A percentile compares a stretch with the other conserved stretches of the same genome.
phyloP scores from a whole-genome alignment of 1,140 invertebrate genomes.

The Uloborus diversus region DNA sequence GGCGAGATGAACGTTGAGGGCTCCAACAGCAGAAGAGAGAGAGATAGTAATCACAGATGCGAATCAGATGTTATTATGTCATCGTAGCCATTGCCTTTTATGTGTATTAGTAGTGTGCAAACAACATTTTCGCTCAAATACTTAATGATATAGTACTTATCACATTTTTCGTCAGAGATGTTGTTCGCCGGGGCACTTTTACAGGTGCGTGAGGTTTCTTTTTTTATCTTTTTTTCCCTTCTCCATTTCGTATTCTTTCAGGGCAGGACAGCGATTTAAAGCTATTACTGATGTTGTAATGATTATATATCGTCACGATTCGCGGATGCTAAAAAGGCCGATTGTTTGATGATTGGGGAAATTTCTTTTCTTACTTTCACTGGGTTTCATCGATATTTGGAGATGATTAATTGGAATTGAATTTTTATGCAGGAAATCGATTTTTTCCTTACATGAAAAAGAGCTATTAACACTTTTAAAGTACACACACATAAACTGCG shows the following conservation, averaged over 20 bases:
- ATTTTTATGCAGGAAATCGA: no score
- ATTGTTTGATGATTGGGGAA: no score
- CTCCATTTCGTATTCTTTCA: not conserved
- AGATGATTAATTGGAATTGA: no score
- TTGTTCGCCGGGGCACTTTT: not conserved
- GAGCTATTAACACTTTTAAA: no score
- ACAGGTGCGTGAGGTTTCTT: slow-evolving; percentile 19
- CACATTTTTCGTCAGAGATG: slow-evolving; percentile 21
- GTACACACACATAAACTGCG: no score
- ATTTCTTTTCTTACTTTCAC: no score
- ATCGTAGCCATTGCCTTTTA: not conserved
- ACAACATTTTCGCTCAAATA: slow-evolving; percentile 39
- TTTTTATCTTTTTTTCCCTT: not conserved
- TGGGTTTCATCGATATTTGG: no score
- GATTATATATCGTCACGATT: slow-evolving; percentile 38
- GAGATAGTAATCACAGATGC: slow-evolving; percentile 33
- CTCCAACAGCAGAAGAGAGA: not conserved
- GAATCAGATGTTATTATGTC: slow-evolving; percentile 46
- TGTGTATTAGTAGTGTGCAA: slow-evolving; percentile 5
- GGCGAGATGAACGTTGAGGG: not conserved
- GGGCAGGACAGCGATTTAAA: slow-evolving; percentile 29
- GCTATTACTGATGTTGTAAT: slow-evolving; percentile 38
- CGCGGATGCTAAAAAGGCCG: not conserved
- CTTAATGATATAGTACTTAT: slow-evolving; percentile 53
- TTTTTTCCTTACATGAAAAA: no score